Evolutionary conservation across 2,888 invertebrate species (phyloP), one percentile per base, ranked within the genome.

Genomic region (Rotaria socialis): DNA sequence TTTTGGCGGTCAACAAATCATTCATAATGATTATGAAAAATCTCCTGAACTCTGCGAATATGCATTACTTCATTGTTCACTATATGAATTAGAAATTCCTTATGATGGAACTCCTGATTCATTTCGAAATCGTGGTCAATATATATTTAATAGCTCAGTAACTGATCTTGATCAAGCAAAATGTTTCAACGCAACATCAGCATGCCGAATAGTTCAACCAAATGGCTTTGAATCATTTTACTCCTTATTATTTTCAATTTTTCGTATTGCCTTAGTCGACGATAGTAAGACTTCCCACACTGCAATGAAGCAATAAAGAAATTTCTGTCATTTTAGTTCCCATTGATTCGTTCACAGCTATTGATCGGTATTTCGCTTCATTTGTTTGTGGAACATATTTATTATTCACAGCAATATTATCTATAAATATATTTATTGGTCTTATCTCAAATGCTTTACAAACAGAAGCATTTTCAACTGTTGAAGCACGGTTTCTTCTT

Each of bases 351-450:
- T 80, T 80, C 47, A 43, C 43, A 14, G 24, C 43, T 4, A 80
- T 80, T 16, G 80, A 80, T 47, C 80, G 80, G 24, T 80, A 80
- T 80, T 80, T 80, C 19, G 80, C 80, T 47, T 47, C 47, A n/a
- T 80, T 80, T n/a, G 80, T 47, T 47, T 80, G 80, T 47, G n/a
- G 47, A 6, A 80, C 80, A 24, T 80, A 80, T n/a, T 43, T 80
- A 47, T 80, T 80, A 14, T 80, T 80, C 47, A 80, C 80, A n/a
- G 80, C 80, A 11, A 80, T 80, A 24, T n/a, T 80, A 80, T 80
- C 80, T 11, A 47, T 80, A 10, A 80, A 80, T n/a, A 80, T 80
- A 19, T 80, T 80, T 47, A 80, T 80, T 80, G 80, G 80, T 80
- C n/a, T 80, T 3, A 80, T 80, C 22, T 47, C 47, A n/a, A 80